Base-by-base conservation (phyloP, 2,888 invertebrate species). In the Drosophila mercatorum region DNA sequence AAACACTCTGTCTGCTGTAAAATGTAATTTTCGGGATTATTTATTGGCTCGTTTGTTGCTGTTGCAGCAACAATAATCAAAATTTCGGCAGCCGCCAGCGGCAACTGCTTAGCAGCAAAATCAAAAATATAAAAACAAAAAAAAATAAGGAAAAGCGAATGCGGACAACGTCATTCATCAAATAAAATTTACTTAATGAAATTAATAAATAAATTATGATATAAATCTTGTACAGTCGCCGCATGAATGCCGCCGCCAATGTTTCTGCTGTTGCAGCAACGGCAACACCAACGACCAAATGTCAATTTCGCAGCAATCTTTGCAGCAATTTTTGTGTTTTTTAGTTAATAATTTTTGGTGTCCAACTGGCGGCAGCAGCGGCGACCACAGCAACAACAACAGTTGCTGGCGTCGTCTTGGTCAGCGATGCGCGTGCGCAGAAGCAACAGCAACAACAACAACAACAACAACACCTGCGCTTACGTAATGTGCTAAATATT, bases 191-290 rank as follows among this genome's bases (percentile, higher is more conserved):
- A 88, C 90, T 89, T 88, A 87, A 87, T 88, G 89, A 87, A 87
- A 87, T 87, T 87, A 87, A 87, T 87, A 89, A 87, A 87, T 89
- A 87, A 89, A 87, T 87, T 87, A 89, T 89, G 90, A 89, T 88
- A 87, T 89, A 89, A 89, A 88, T 86, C 85, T 89, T 88, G 81
- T 71, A 64, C 85, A 74, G 68, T 75, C 79, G 55, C 61, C 53
- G 64, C 51, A 65, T 63, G 59, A 74, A 76, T 52, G 59, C 62
- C 51, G 80, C 76, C 70, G 79, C 66, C 68, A 64, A 66, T 59
- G 67, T 59, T 58, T 53, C 41, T 67, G 79, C 44, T 64, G 81
- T 66, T 78, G 72, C 71, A 44, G 59, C 51, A 55, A 62, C 44
- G 40, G 60, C 52, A 53, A 63, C 46, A 22, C 57, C 52, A 53